Evolutionary conservation across 2,888 invertebrate species (phyloP), one percentile per base, ranked within the genome.

Genomic region (Andrena chrysosceles): DNA sequence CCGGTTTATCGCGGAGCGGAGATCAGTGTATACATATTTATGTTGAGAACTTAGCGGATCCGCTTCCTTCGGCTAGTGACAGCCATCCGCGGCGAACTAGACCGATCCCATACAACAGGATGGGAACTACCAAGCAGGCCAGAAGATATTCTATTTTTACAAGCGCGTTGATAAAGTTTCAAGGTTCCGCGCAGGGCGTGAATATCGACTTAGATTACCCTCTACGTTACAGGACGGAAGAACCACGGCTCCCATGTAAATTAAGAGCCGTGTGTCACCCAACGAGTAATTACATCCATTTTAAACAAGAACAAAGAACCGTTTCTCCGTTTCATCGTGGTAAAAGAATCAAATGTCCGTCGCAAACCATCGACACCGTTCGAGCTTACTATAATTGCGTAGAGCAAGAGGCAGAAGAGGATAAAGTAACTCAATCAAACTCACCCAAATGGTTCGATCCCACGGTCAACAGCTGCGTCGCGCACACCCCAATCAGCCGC

Each of bases 31-130:
- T 71, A 63, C 63, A 81, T 82, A 78, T 78, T 82, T 79, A 79
- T 77, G 76, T 59, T 74, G 78, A 54, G 85, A 87, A 87, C 81
- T 85, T 83, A 81, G 80, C 87, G 85, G 85, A 81, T 78, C 85
- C 64, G 83, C 84, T 85, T 87, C 87, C 87, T 87, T 60, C 80
- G 78, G 33, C 62, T 69, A 78, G 79, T 77, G 82, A 84, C 85
- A 83, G 80, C 67, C 66, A 72, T 77, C 78, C 80, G 7, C 62
- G 67, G 60, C 35, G 69, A 77, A 82, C 78, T 67, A 77, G 76
- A 80, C 67, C 73, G 79, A 82, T 84, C 80, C 63, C 78, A 72
- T 56, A 31, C 59, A 69, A 78, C 54, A 75, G 80, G 72, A 80
- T 82, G 86, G 68, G 86, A 86, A 80, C 75, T 54, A 23, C 31